Base-by-base conservation (phyloP, 2,888 invertebrate genomes). In the Nesidiocoris tenuis region DNA sequence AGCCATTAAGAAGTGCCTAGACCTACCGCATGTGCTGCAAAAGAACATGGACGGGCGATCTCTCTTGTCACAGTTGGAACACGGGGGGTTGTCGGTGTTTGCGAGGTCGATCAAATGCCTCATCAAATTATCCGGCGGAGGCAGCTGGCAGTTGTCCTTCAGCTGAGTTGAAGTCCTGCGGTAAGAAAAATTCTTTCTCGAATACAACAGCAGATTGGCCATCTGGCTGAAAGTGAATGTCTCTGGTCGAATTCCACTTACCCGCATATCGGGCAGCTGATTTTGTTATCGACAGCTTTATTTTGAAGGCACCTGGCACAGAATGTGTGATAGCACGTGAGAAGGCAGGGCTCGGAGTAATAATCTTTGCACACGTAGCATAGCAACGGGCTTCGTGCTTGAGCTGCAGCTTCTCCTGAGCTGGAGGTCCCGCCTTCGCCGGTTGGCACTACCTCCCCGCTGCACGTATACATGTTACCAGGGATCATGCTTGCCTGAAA, bases 61-160 rank as follows among this genome's bases (percentile, higher is more conserved):
- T 21, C 88, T 84, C 81, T 91, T 90, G 84, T 92, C 91, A 84
- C 92, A 92, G 83, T 92, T 92, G 78, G 91, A 90, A 84, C 92
- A 92, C 3, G 88, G 87, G 68, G 91, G 90, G 82, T 90, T 89
- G 81, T 90, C 89, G 78, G 90, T 89, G 81, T 90, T 88, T 0
- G 90, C 88, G 72, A 90, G 86, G 80, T 91, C 90, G 54, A 92
- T 88, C 76, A 92, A 84, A 82, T 90, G 91, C 54, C 88, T 85
- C 84, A 91, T 88, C 78, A 92, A 83, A 63, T 86, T 86, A 83
- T 92, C 92, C 39, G 87, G 84, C 3, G 89, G 88, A 76, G 90
- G 90, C 77, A 88, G 82, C 82, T 84, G 83, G 16, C 85, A 82
- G 19, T 88, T 89, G 81, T 90, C 90, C 82, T 89, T 89, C 79